phyloP scores from a whole-genome alignment of 2,797 vertebrate species.

The Nyctibius grandis region DNA sequence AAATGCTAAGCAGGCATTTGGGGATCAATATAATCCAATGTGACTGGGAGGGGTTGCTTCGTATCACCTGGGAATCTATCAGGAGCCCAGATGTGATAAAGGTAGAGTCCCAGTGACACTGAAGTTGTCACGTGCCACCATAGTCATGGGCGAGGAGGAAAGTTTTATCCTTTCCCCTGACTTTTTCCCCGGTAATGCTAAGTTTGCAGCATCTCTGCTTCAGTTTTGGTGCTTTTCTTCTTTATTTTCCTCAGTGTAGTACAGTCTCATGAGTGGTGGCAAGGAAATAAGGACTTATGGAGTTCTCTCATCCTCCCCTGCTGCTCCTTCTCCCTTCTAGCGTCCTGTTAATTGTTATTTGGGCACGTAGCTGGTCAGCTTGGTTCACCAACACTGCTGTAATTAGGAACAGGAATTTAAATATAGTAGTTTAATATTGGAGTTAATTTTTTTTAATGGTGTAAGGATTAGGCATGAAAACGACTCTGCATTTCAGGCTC shows the following conservation, averaged over 20 bases:
- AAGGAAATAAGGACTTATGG: neutral
- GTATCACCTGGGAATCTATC: neutral
- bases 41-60: neutral
- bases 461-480: neutral
- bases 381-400: neutral
- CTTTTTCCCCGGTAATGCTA: neutral
- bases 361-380: neutral
- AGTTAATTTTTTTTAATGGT: neutral
- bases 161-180: neutral
- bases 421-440: neutral
- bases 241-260: neutral
- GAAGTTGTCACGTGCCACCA: neutral
- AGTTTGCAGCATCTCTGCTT: neutral
- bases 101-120: neutral
- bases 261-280: neutral
- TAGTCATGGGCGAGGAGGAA: no score
- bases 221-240: neutral
- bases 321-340: neutral
- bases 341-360: neutral
- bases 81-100: neutral
- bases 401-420: neutral
- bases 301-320: neutral
- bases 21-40: neutral
- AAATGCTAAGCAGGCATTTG: neutral
- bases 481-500: neutral